A percentile compares a stretch with the other conserved stretches of the same genome.
These are phyloP conservation scores for Murina feae DNA, from an alignment of 2,113 vertebrate genomes.

Conservation along the genomic window DNA sequence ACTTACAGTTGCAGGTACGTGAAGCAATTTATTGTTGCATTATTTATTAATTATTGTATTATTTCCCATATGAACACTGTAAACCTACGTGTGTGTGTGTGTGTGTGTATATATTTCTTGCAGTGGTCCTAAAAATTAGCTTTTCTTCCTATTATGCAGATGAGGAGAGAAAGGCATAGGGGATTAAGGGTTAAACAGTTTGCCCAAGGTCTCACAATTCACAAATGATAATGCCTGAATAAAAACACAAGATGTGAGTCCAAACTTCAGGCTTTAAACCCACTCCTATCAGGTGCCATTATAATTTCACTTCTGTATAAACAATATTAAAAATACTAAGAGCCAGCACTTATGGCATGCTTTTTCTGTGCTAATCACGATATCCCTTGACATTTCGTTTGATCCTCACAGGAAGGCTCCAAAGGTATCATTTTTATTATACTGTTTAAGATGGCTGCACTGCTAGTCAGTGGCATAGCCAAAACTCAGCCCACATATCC, in stretches of 20 bases:
- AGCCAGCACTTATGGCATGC: neutral
- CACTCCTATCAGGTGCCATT: neutral
- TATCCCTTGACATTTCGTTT: neutral
- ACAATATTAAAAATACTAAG: neutral
- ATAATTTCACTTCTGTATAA: neutral
- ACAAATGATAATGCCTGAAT: neutral
- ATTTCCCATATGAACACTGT: neutral
- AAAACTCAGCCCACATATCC: neutral
- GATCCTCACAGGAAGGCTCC: neutral
- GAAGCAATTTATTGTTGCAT: neutral
- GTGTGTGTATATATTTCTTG: too few relatives aligned
- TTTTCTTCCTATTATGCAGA: neutral
- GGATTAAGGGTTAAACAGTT: neutral
- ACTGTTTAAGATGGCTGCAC: neutral
- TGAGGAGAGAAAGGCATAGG: neutral
- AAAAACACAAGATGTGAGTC: neutral
- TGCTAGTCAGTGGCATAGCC: neutral
- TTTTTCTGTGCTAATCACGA: neutral
- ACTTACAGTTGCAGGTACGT: neutral
- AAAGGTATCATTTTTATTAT: neutral
- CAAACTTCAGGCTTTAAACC: neutral
- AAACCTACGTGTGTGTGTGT: too few relatives aligned
- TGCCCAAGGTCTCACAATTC: neutral
- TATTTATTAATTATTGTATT: neutral
- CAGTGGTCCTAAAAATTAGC: neutral